phyloP scores from a whole-genome alignment of 2,797 vertebrate genomes.

The Scarus forsteni region DNA sequence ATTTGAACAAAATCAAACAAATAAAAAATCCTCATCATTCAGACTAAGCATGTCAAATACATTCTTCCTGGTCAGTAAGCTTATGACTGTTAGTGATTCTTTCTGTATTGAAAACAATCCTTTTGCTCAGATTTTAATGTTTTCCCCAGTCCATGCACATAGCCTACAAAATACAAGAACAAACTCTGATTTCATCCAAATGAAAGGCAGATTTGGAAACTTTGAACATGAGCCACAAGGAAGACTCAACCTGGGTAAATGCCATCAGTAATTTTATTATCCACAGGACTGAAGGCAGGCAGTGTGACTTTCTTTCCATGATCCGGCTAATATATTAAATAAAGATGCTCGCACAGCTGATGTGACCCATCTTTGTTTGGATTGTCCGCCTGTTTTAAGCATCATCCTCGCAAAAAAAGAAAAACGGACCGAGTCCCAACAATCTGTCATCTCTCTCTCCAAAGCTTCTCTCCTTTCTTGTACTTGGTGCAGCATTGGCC shows the following conservation, averaged over 20 bases:
- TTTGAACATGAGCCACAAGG: constrained; percentile 23
- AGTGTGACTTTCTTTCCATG: constrained; percentile 34
- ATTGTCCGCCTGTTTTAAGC: constrained; percentile 44
- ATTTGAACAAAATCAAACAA: no score
- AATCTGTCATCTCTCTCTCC: constrained; percentile 23
- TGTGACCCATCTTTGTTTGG: constrained; percentile 60
- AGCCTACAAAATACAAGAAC: constrained; percentile 34
- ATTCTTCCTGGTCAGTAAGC: no score
- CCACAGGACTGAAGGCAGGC: constrained; percentile 25
- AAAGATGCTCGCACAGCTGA: constrained; percentile 34
- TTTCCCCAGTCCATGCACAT: no score
- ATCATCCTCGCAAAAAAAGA: constrained; percentile 25
- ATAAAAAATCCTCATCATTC: no score
- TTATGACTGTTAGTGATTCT: no score
- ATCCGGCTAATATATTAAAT: constrained; percentile 36
- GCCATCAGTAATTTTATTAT: constrained; percentile 48
- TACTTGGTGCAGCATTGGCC: constrained; percentile 47
- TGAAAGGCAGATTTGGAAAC: constrained; percentile 44
- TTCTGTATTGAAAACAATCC: no score
- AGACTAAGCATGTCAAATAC: no score
- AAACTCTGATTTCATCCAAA: constrained; percentile 42
- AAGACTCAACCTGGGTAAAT: constrained; percentile 31
- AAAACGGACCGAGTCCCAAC: constrained; percentile 28
- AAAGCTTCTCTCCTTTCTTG: constrained; percentile 34
- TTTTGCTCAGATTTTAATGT: no score